These are phyloP conservation scores for Tipula vernalis DNA, from an alignment of 2,888 invertebrate genomes.

Conservation along the genomic window DNA sequence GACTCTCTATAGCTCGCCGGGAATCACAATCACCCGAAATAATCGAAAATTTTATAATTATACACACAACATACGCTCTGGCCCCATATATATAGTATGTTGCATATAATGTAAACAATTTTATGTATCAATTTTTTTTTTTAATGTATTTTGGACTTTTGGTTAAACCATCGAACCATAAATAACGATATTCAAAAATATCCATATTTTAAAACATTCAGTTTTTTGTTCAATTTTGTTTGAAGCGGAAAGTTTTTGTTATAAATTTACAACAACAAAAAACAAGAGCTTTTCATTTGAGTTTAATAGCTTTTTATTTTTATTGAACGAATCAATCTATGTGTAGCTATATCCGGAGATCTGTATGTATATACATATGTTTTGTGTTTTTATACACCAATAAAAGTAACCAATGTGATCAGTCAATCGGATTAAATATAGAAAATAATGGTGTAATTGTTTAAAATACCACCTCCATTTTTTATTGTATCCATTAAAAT, in stretches of 20 bases:
- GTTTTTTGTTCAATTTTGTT: not conserved
- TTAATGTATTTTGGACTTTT: not conserved
- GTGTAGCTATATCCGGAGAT: not conserved
- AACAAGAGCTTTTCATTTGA: not conserved
- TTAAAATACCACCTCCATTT: not conserved
- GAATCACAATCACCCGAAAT: not conserved
- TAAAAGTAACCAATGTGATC: not conserved
- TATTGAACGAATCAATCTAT: not conserved
- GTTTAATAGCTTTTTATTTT: not conserved
- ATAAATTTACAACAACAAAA: not conserved
- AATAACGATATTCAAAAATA: slow-evolving; percentile 4
- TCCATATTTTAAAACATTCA: not conserved
- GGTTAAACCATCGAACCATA: not conserved
- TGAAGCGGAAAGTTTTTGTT: not conserved
- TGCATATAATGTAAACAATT: not conserved
- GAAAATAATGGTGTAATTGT: not conserved
- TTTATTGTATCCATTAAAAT: not conserved
- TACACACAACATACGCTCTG: not conserved
- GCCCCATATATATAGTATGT: not conserved
- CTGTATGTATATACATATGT: not conserved
- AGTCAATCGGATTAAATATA: not conserved
- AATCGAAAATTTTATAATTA: not conserved
- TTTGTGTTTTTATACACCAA: not conserved
- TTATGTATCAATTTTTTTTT: not conserved
- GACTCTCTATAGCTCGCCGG: not conserved